Evolutionary conservation across 2,113 vertebrate genomes (phyloP).

Genomic region (Elephantulus edwardii): DNA sequence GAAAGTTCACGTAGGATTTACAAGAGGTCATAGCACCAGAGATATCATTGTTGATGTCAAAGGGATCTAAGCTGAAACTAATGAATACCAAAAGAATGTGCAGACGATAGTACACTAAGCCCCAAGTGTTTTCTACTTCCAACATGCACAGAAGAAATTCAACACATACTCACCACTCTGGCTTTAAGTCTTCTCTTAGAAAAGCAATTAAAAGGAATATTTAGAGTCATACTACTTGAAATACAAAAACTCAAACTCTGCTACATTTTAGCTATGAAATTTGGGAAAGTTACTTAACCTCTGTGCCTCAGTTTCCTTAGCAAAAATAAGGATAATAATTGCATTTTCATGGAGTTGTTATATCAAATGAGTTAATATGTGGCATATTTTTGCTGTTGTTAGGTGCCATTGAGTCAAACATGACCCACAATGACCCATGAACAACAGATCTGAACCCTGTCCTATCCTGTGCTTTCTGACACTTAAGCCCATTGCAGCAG

Average conservation of each 20-base stretch:
- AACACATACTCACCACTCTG: neutral
- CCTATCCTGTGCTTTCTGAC: too few species aligned
- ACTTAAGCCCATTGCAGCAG: too few species aligned
- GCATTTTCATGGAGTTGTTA: neutral
- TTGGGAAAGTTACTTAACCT: neutral
- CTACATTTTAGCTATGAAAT: neutral
- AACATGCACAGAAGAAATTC: neutral
- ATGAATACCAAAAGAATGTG: too few species aligned
- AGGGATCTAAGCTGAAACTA: too few species aligned
- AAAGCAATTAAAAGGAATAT: neutral
- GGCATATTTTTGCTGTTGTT: neutral
- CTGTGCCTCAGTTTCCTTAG: neutral
- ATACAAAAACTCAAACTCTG: slow-evolving; percentile 18
- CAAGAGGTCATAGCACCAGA: too few species aligned
- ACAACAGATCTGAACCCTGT: too few species aligned
- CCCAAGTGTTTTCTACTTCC: neutral
- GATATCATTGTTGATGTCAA: too few species aligned
- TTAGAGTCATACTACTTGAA: neutral
- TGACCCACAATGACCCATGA: too few species aligned
- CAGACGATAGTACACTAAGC: too few species aligned
- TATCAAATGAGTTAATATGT: neutral
- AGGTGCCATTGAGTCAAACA: too few species aligned
- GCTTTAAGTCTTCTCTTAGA: neutral
- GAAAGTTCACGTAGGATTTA: too few species aligned
- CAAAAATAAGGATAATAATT: neutral